A percentile compares a stretch with the other conserved stretches of the same genome.
phyloP scores from a whole-genome alignment of 2,797 vertebrate species.

The Cephalopachus bancanus region DNA sequence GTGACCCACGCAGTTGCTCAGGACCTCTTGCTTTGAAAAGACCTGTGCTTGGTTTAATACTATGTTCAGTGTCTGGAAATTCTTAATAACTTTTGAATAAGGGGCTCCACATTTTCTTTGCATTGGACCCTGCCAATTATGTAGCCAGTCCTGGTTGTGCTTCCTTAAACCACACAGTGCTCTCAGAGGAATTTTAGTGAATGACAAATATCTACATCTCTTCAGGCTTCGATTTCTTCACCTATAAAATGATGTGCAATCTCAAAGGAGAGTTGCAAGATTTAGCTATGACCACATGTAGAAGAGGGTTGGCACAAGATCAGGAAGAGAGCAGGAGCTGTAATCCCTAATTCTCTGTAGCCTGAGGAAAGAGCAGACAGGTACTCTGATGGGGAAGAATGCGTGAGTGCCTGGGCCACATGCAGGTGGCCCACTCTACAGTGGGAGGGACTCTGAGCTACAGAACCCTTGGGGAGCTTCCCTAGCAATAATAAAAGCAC shows the following conservation, averaged over 20 bases:
- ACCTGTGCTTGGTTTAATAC: neutral
- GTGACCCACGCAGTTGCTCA: neutral
- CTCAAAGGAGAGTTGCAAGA: neutral
- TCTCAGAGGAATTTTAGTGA: neutral
- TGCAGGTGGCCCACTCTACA: neutral
- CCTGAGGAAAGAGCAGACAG: neutral
- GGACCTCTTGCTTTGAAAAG: neutral
- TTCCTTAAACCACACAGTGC: neutral
- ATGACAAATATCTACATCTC: neutral
- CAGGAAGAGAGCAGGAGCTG: neutral
- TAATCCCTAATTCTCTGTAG: neutral
- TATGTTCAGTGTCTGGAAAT: neutral
- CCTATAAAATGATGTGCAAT: neutral
- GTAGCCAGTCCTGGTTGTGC: neutral
- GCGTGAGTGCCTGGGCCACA: fast-evolving
- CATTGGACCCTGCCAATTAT: fast-evolving
- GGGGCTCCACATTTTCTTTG: neutral
- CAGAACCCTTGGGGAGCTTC: neutral
- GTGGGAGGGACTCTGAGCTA: neutral
- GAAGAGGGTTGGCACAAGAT: neutral
- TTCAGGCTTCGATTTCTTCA: neutral
- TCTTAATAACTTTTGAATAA: neutral
- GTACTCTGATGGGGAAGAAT: neutral
- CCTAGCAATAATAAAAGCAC: neutral
- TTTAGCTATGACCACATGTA: neutral